These are phyloP conservation scores for Calameuta filiformis DNA, from an alignment of 2,888 invertebrate genomes.

Conservation along the genomic window DNA sequence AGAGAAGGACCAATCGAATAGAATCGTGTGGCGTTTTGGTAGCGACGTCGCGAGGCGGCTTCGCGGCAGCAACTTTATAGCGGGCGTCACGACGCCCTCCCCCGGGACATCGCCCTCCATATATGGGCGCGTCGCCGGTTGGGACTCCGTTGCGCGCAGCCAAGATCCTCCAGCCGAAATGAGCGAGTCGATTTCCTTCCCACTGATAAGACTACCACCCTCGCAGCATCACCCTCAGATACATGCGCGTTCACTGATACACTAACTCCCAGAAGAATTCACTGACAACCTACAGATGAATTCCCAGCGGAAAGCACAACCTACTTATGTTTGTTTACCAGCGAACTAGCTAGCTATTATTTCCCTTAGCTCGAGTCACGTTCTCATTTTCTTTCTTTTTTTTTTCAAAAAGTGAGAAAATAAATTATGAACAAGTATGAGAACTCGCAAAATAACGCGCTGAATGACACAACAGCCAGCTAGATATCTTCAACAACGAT, in stretches of 20 bases:
- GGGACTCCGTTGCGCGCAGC: slow-evolving; percentile 9
- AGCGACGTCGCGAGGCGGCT: background rate
- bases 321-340: slow-evolving; percentile 5
- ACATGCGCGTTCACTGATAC: background rate
- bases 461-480: background rate
- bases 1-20: background rate
- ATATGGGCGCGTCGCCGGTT: slow-evolving; percentile 53
- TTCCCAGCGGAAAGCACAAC: background rate
- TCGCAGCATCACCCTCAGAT: background rate
- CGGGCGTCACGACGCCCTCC: slow-evolving; percentile 50
- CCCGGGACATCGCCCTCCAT: slow-evolving; percentile 52
- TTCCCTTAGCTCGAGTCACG: background rate
- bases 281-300: background rate
- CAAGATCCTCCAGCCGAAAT: slow-evolving; percentile 11
- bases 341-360: background rate
- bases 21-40: background rate
- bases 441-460: background rate
- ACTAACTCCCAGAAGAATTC: background rate
- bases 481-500: background rate
- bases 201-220: slow-evolving; percentile 21
- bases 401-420: background rate
- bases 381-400: background rate
- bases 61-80: slow-evolving; percentile 55
- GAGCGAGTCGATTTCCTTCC: background rate
- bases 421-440: background rate